Evolutionary conservation across 2,113 vertebrate genomes (phyloP).

Genomic region (Pomatorhinus ruficollis): DNA sequence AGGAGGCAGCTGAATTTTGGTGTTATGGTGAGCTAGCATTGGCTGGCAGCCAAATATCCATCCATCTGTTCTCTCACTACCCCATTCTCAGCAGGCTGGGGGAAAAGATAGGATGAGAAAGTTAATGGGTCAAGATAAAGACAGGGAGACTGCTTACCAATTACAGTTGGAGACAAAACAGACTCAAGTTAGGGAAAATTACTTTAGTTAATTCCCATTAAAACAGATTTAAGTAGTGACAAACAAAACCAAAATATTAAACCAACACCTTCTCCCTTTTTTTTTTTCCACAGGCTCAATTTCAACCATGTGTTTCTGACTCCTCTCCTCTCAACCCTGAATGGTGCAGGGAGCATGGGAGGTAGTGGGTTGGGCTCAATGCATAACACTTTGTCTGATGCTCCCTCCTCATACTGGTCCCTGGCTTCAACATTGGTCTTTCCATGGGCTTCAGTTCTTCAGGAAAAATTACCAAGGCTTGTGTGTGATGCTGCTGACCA

Average conservation of each 20-base stretch:
- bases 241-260: neutral
- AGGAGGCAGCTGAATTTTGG: neutral
- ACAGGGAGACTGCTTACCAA: neutral
- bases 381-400: neutral
- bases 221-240: neutral
- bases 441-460: neutral
- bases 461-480: neutral
- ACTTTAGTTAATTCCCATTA: neutral
- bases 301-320: neutral
- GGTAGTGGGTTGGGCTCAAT: rapidly evolving
- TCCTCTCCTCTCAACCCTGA: neutral
- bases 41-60: neutral
- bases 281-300: neutral
- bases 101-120: neutral
- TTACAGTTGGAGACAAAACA: neutral
- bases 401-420: neutral
- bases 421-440: neutral
- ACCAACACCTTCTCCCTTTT: rapidly evolving
- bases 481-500: neutral
- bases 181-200: neutral
- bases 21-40: neutral
- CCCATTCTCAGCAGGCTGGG: neutral
- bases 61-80: neutral
- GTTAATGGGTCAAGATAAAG: neutral
- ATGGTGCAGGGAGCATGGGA: rapidly evolving